Base-by-base conservation (phyloP, 2,888 invertebrate species). In the Eulithis testata region DNA sequence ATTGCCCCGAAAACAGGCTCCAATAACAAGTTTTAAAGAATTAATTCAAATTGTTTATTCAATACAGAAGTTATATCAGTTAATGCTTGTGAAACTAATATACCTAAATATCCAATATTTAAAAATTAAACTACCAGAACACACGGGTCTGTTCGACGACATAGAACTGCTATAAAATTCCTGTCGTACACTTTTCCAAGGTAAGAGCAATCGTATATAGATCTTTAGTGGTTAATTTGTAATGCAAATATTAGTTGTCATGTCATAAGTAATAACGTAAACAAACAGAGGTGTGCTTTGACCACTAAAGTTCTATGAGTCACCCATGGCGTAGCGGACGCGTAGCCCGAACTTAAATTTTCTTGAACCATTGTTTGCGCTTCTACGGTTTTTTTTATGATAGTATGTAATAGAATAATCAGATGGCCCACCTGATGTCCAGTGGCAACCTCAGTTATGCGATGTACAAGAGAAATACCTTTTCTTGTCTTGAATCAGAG, bases 271-370 rank as follows among this genome's bases (percentile, higher is more conserved):
- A 70, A 65, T 73, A 72, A 59, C 68, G 73, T 80, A 80, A 79
- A 84, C 70, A 84, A 82, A 82, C 72, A 69, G 43, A 65, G 63
- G 61, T 57, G 64, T 69, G 71, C 64, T 66, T 70, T 66, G 69
- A 67, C 69, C 69, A 58, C 60, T 67, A 69, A 21, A 61, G 70
- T 71, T 68, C 36, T 60, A 58, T 79, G 79, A 81, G 66, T 81
- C 80, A 79, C 54, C 45, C 66, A 49, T 52, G 59, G 65, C 63
- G 65, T 58, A 65, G 60, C 58, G 51, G 51, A 44, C 52, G 59
- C 62, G 12, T 47, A 52, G 52, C 65, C 66, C 63, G 67, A 70
- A 69, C 69, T 70, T 70, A 59, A 70, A 63, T 60, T 66, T 59
- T 53, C 51, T 60, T 66, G 45, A 52, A 51, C 67, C 60, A 60